A percentile compares a stretch with the other conserved stretches of the same genome.
phyloP scores from a whole-genome alignment of 2,888 invertebrate genomes.

The Noctuana brunneofusca region DNA sequence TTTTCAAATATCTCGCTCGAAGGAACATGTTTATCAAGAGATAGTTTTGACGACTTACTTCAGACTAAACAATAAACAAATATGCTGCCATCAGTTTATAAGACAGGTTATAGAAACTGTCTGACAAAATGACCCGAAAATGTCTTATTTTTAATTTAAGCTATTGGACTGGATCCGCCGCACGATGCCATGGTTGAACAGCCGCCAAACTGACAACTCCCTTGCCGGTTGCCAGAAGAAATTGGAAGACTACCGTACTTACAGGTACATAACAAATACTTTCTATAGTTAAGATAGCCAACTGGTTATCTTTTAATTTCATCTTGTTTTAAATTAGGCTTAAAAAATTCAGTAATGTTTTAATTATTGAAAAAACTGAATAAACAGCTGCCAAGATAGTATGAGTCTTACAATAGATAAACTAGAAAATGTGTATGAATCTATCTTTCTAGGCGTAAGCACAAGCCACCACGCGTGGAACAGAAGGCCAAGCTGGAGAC shows the following conservation, averaged over 20 bases:
- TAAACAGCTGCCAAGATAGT: too few relatives aligned
- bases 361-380: too few relatives aligned
- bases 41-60: too few relatives aligned
- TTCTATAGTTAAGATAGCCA: neutral
- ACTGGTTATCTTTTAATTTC: neutral
- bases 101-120: too few relatives aligned
- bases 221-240: constrained; percentile 98
- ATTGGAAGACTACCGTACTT: constrained; percentile 99
- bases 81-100: too few relatives aligned
- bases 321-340: neutral
- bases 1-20: neutral
- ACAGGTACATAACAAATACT: too few relatives aligned
- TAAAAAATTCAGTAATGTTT: too few relatives aligned
- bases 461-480: constrained; percentile 99
- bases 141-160: constrained; percentile 75
- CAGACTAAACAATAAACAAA: too few relatives aligned
- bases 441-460: constrained; percentile 89
- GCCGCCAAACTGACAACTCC: constrained; percentile 98
- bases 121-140: too few relatives aligned
- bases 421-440: neutral
- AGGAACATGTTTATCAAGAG: neutral
- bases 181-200: constrained; percentile 98
- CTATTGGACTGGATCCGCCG: constrained; percentile 99
- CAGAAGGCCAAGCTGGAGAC: constrained; percentile 99
- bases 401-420: neutral